Evolutionary conservation across 2,888 invertebrate genomes (phyloP).

Genomic region (Himalopsyche anomala): DNA sequence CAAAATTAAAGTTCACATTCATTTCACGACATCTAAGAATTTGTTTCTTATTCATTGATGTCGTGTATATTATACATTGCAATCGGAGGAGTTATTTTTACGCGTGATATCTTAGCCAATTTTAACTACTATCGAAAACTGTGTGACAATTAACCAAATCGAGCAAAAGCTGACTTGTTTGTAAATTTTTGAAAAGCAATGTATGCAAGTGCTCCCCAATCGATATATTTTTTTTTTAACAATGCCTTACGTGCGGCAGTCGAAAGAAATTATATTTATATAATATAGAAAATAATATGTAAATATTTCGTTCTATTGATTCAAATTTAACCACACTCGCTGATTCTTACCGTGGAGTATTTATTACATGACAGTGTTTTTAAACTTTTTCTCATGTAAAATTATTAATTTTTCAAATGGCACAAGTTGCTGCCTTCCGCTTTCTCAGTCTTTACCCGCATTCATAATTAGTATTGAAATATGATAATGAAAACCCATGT

Average conservation of each 20-base stretch:
- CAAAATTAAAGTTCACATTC: background rate
- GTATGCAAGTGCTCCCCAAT: background rate
- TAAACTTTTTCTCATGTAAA: background rate
- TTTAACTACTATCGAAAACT: no score
- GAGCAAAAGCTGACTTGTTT: background rate
- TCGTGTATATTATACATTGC: no score
- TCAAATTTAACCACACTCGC: background rate
- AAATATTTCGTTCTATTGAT: slow-evolving; percentile 11
- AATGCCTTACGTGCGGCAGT: slow-evolving; percentile 22
- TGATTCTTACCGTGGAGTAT: slow-evolving; percentile 20
- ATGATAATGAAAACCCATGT: background rate
- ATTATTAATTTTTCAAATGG: background rate
- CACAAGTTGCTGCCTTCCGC: background rate
- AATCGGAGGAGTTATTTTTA: no score
- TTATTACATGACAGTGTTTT: background rate
- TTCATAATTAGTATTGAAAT: background rate
- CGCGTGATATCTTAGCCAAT: no score
- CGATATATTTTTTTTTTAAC: slow-evolving; percentile 13
- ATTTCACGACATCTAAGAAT: background rate
- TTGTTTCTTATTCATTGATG: no score
- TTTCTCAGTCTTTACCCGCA: background rate
- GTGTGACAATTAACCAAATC: background rate
- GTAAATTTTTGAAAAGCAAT: background rate
- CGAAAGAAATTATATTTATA: slow-evolving; percentile 24
- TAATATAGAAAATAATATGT: slow-evolving; percentile 28